Percentiles rank a stretch among this genome's conserved stretches.
phyloP scores from a whole-genome alignment of 2,797 vertebrate genomes.

The Hipposideros larvatus region DNA sequence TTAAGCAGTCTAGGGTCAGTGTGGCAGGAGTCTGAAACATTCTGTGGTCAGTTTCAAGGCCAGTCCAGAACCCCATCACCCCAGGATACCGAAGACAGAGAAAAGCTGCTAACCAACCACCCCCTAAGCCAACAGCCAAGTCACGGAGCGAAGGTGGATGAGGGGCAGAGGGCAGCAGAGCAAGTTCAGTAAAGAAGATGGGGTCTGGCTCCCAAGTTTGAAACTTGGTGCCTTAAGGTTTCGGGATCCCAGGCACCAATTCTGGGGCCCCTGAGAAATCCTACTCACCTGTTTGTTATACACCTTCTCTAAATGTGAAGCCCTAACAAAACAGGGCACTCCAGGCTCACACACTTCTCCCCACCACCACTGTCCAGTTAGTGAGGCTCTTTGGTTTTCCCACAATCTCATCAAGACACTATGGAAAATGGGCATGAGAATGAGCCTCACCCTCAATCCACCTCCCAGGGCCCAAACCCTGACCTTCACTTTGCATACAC shows the following conservation, averaged over 20 bases:
- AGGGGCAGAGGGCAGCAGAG: background rate
- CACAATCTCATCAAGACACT: background rate
- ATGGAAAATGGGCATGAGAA: background rate
- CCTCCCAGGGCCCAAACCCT: background rate
- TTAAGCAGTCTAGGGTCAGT: background rate
- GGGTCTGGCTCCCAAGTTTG: background rate
- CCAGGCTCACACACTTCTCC: background rate
- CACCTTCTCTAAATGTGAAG: background rate
- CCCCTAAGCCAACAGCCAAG: background rate
- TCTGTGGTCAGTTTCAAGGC: background rate
- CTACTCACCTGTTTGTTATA: background rate
- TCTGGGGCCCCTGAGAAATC: background rate
- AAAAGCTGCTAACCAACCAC: background rate
- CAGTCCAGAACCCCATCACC: background rate
- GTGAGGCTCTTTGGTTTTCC: background rate
- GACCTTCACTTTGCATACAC: background rate
- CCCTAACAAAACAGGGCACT: background rate
- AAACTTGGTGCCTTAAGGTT: background rate
- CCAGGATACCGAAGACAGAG: background rate
- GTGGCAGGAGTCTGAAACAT: background rate
- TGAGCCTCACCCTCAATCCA: background rate
- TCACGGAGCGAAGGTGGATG: accelerated
- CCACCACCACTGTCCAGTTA: background rate
- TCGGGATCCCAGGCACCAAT: background rate
- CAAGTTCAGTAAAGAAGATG: background rate